Evolutionary conservation across 1,140 invertebrate species (phyloP), one percentile per base, ranked within the genome.

Genomic region (Anastatus disparis): DNA sequence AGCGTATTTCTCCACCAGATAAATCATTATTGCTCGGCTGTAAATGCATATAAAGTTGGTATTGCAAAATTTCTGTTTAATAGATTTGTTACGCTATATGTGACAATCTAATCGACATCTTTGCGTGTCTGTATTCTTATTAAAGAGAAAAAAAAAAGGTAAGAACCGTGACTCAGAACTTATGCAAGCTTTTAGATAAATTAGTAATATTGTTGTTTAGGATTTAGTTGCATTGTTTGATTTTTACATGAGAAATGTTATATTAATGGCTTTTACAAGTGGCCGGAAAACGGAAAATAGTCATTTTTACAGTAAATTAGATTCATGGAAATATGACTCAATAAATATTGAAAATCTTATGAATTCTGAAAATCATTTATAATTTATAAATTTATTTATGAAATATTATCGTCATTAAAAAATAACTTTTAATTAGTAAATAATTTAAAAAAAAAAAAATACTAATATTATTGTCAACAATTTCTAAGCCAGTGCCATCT

Each of bases 1-100:
- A 0, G 87, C 91, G 73, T 94, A 95, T 42, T 91, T 87, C 59
- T 91, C 90, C 6, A 87, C 91, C 71, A 94, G 78, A 79, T 94
- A 94, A 0, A 87, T 78, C 66, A 91, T 85, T 15, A 93, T 93
- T 0, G 92, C 91, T 24, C 92, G 91, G 80, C 92, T 87, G 65
- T 35, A 84, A n/a, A 77, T 22, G 40, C 7, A 44, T 40, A 42
- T 1, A 58, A n/a, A n/a, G n/a, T n/a, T n/a, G n/a, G n/a, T n/a
- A n/a, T n/a, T n/a, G 17, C 8, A 24, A 24, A 26, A 24, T 58
- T 4, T 40, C 40, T 26, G 6, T 17, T 22, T 46, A 22, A 0
- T 46, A 22, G 2, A 17, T 17, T 17, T 44, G 6, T 44, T 2
- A 50, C 12, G 4, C 13, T 2, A 35, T 31, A 35, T 56, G 17